Evolutionary conservation across 2,888 invertebrate genomes (phyloP).

Genomic region (Nasonia oneida): DNA sequence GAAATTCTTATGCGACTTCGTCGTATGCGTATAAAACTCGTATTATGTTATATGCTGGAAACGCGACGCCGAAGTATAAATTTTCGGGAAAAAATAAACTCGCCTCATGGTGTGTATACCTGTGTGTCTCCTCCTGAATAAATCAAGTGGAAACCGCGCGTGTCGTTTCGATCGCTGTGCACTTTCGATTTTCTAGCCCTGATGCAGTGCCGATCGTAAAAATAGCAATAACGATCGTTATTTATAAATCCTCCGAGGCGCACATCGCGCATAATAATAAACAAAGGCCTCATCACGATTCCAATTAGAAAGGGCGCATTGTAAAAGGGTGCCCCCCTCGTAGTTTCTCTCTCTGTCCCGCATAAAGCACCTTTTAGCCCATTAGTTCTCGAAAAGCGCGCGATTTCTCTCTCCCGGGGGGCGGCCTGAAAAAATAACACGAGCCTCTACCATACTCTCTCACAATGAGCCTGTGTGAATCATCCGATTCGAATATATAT

Average conservation of each 20-base stretch:
- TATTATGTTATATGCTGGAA: neutral
- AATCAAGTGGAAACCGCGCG: conserved; percentile 15
- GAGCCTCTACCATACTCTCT: neutral
- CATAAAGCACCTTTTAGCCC: conserved; percentile 8
- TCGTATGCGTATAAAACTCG: neutral
- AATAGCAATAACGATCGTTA: neutral
- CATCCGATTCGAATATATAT: conserved; percentile 28
- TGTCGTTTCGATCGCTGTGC: neutral
- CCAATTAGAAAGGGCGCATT: conserved; percentile 45
- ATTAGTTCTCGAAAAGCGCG: conserved; percentile 31
- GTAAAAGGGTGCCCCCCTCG: neutral
- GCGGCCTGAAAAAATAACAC: neutral
- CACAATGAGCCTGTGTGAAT: conserved; percentile 33
- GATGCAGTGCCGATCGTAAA: neutral
- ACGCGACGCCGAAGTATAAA: neutral
- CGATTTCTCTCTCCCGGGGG: conserved; percentile 33
- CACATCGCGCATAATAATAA: neutral
- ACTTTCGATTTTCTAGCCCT: neutral
- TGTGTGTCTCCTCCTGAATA: neutral
- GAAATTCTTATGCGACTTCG: conserved; percentile 52
- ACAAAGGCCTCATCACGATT: conserved; percentile 18
- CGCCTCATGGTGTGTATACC: neutral
- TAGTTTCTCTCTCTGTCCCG: neutral
- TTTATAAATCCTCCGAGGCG: neutral
- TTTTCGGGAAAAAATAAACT: conserved; percentile 11